A percentile compares a stretch with the other conserved stretches of the same genome.
These are phyloP conservation scores for Tigriopus californicus DNA, from an alignment of 2,888 invertebrate species.

Conservation along the genomic window DNA sequence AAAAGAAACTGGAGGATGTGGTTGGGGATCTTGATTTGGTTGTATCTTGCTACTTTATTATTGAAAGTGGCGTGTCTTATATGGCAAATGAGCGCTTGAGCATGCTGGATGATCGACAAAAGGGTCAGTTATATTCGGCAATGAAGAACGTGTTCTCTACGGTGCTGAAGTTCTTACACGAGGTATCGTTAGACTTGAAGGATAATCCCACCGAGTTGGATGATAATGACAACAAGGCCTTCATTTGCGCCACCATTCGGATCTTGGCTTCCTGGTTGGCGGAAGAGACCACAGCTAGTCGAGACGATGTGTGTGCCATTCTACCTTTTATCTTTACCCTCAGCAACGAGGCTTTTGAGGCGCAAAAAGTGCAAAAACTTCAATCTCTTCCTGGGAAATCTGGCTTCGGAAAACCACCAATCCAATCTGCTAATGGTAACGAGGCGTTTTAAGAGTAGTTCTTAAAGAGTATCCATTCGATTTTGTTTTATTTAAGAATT, in stretches of 20 bases:
- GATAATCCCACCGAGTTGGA: not conserved
- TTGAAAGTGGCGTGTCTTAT: constrained; percentile 25
- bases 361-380: constrained; percentile 19
- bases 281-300: constrained; percentile 72
- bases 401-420: not conserved
- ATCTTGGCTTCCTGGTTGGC: constrained; percentile 74
- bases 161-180: constrained; percentile 14
- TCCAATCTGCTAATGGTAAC: too few species aligned
- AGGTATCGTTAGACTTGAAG: not conserved
- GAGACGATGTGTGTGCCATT: constrained; percentile 56
- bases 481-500: not conserved
- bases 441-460: not conserved
- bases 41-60: constrained; percentile 24
- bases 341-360: constrained; percentile 53
- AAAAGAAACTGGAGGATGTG: constrained; percentile 22
- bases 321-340: constrained; percentile 60
- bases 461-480: not conserved
- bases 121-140: constrained; percentile 24
- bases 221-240: constrained; percentile 23
- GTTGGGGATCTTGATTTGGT: constrained; percentile 21
- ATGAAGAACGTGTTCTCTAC: constrained; percentile 19
- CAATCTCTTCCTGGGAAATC: not conserved
- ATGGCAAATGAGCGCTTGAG: constrained; percentile 23
- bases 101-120: constrained; percentile 22
- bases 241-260: constrained; percentile 64